These are phyloP conservation scores for Lates calcarifer DNA, from an alignment of 2,113 vertebrate species.

Conservation along the genomic window DNA sequence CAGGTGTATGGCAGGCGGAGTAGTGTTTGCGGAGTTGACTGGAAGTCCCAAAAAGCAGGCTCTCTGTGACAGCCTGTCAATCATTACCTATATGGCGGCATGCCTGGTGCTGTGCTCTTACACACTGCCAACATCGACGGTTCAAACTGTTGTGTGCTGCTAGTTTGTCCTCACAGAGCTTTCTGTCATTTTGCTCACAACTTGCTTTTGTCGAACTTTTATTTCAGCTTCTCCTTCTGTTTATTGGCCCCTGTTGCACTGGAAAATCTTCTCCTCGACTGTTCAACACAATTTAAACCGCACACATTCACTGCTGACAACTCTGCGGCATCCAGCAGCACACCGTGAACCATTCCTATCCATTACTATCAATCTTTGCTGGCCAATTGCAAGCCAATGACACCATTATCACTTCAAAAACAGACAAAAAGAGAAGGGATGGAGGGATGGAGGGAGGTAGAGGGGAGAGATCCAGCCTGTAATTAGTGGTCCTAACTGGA, in stretches of 20 bases:
- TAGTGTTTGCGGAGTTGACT: conserved; percentile 62
- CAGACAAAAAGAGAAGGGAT: conserved; percentile 37
- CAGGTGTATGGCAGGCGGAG: conserved; percentile 61
- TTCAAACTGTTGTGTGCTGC: conserved; percentile 41
- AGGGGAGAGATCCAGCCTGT: conserved; percentile 68
- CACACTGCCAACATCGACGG: conserved; percentile 42
- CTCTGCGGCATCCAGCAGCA: neutral
- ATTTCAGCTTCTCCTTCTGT: conserved; percentile 44
- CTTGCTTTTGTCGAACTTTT: conserved; percentile 50
- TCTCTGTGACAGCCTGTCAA: conserved; percentile 66
- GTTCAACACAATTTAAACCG: neutral
- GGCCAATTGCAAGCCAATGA: conserved; percentile 49
- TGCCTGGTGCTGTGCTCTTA: conserved; percentile 48
- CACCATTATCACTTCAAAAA: conserved; percentile 72
- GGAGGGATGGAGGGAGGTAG: conserved; percentile 45
- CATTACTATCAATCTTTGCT: conserved; percentile 46
- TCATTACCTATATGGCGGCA: conserved; percentile 58
- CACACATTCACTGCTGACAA: conserved; percentile 11
- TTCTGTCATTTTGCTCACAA: conserved; percentile 43
- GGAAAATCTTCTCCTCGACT: neutral
- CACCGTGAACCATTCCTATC: conserved; percentile 10
- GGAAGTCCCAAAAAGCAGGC: conserved; percentile 51
- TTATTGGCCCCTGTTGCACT: conserved; percentile 40
- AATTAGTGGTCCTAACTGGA: conserved; percentile 82
- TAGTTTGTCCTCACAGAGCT: conserved; percentile 48